phyloP scores from a whole-genome alignment of 2,888 invertebrate genomes.

The Andrena bucephala region DNA sequence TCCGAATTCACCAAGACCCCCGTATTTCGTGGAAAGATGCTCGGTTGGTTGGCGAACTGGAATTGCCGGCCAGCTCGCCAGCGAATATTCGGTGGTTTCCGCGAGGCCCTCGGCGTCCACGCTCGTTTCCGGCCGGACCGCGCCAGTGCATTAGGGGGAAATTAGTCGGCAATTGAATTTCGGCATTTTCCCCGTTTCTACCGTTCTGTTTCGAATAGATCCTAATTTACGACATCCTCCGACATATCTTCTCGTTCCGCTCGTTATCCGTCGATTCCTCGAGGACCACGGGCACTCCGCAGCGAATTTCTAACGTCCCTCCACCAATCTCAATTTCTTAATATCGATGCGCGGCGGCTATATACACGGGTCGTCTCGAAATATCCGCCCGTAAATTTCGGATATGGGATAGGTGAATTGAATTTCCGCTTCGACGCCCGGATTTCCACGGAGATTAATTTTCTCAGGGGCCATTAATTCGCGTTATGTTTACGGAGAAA shows the following conservation, averaged over 20 bases:
- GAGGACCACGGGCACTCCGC: not conserved
- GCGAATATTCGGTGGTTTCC: constrained; percentile 50
- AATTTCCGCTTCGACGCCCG: not conserved
- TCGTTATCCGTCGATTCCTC: not conserved
- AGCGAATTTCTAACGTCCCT: not conserved
- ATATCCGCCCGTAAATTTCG: not conserved
- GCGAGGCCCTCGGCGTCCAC: constrained; percentile 35
- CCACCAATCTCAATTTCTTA: not conserved
- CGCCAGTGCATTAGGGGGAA: constrained; percentile 76
- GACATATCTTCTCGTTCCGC: constrained; percentile 13
- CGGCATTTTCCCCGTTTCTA: constrained; percentile 62
- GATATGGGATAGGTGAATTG: not conserved
- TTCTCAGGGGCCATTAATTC: not conserved
- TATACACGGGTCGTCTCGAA: not conserved
- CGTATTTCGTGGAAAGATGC: not conserved
- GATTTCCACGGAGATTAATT: not conserved
- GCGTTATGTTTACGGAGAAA: not conserved
- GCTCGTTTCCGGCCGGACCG: constrained; percentile 64
- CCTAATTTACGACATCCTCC: constrained; percentile 30
- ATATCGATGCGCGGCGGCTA: not conserved
- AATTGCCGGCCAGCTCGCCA: constrained; percentile 4
- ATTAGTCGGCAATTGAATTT: constrained; percentile 78
- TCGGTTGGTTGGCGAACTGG: not conserved
- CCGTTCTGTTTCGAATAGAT: constrained; percentile 36
- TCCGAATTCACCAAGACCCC: not conserved